Base-by-base conservation (phyloP, 2,888 invertebrate species). In the Pseudoips prasinana region DNA sequence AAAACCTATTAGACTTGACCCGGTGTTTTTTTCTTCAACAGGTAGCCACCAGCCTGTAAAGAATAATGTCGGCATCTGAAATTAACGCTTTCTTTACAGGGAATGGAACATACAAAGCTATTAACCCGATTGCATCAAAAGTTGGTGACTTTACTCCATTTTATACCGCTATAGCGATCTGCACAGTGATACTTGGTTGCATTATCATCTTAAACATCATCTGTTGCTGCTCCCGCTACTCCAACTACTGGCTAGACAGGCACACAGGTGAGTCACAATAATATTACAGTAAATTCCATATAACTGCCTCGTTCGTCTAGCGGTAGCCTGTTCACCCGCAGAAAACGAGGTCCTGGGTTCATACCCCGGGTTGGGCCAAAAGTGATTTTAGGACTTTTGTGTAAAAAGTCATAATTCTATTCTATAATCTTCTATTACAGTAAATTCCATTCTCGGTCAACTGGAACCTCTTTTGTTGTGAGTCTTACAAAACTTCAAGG, bases 131-230 rank as follows among this genome's bases (percentile, higher is more conserved):
- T 27, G 32, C 74, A 10, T 75, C 79, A 8, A 65, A 63, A 56
- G 66, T 83, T 22, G 94, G 95, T 40, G 94, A 96, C 78, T 96
- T 94, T 69, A 93, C 94, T n/a, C 92, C 94, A 25, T 96, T 97
- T 85, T 96, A 96, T 88, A 92, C 95, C 55, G 91, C 93, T 8
- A 93, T 96, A 46, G 92, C 94, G 11, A 91, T 96, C 71, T 94
- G 95, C 75, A 91, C 95, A 3, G 86, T 95, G 22, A 74, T 96
- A 52, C 91, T 92, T 32, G 90, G 92, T 6, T 84, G 92, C 10
- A 80, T 97, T 39, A 90, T 96, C 43, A 89, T 95, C 45, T 70
- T 96, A 39, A 96, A 96, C 76, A 85, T 96, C 17, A 90, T 93
- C 19, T 91, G 95, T 68, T 95, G 95, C 67, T 96, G 96, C 71